Base-by-base conservation (phyloP, 2,113 vertebrate species). In the Cercopithecus mona region DNA sequence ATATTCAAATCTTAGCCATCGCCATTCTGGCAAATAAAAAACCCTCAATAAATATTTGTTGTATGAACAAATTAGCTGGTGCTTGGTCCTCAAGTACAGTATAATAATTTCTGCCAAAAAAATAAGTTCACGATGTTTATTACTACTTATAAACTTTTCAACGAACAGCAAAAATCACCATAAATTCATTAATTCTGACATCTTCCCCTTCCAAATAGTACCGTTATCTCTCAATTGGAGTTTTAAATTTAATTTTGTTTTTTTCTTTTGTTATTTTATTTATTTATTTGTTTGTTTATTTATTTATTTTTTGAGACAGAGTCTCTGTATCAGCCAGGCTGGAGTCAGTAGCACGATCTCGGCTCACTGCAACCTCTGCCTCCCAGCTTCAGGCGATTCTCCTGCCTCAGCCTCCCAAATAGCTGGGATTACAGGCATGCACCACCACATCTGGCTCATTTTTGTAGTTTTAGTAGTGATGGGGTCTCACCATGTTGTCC, bases 91-190 rank as follows among this genome's bases (percentile, higher is more conserved):
- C 48, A 10, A 78, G 61, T 85, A 61, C 9, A 90, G 25, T 20
- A 64, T 57, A 88, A 88, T 93, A 73, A 96, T 80, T 90, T n/a
- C 52, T 91, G 32, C 27, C 57, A 83, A 12, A 79, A 86, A 90
- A 97, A 45, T 57, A 57, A 92, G 2, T 70, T 92, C 11, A 64
- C 9, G 8, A 1, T n/a, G 38, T 35, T 82, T 89, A 73, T 72
- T 88, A 89, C 59, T 78, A 81, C 20, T 73, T 45, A 59, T 38
- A 83, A 97, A 83, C 55, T 61, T 92, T 93, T 82, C 50, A 87
- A 92, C n/a, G 79, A 83, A 91, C 25, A 90, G 52, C 84, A 40
- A 32, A 52, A 75, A 11, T 87, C 52, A 82, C 10, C 45, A 55
- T 50, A 96, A 92, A 73, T 38, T 86, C 45, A 76, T 76, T 43